Percentiles rank a stretch among this genome's conserved stretches.
These are phyloP conservation scores for Calameuta filiformis DNA, from an alignment of 2,888 invertebrate species.

Conservation along the genomic window DNA sequence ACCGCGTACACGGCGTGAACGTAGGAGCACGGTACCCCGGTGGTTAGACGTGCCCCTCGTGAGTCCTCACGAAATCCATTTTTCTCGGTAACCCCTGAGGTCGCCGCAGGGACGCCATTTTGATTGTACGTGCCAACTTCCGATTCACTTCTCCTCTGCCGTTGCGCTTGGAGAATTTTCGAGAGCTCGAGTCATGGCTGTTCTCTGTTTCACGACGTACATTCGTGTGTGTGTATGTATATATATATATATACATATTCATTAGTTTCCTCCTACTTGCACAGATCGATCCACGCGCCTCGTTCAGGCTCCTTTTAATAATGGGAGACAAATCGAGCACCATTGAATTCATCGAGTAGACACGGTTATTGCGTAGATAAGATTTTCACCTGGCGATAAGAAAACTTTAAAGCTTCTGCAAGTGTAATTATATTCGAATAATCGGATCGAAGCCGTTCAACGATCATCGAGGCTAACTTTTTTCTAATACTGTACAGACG, in stretches of 20 bases:
- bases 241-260: background rate
- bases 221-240: background rate
- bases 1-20: background rate
- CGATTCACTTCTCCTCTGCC: background rate
- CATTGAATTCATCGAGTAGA: background rate
- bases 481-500: background rate
- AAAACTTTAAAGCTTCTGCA: background rate
- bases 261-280: background rate
- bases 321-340: background rate
- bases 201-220: background rate
- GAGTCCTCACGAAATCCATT: background rate
- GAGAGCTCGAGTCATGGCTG: background rate
- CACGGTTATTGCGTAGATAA: background rate
- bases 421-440: background rate
- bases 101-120: background rate
- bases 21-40: background rate
- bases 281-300: background rate
- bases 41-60: background rate
- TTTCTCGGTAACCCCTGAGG: background rate
- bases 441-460: background rate
- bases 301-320: background rate
- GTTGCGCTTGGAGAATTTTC: background rate
- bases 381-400: background rate
- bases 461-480: background rate
- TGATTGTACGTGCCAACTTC: background rate